Percentiles rank a stretch among this genome's conserved stretches.
Conservation (phyloP, 2,797 vertebrate species). For the Megalops cyprinoides region DNA sequence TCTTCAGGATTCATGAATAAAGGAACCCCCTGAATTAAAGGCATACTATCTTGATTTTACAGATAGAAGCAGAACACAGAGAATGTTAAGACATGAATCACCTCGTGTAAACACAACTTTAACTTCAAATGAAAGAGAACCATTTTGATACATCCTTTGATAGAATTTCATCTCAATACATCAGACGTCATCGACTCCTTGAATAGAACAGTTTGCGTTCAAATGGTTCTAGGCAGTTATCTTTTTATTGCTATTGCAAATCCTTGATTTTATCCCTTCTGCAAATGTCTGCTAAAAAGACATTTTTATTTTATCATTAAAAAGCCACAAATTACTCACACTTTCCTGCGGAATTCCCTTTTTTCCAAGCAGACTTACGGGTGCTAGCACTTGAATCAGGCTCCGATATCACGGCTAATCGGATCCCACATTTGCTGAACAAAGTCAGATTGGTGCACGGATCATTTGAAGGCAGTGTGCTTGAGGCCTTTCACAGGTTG, state of each 20-base stretch:
- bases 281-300: background rate
- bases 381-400: background rate
- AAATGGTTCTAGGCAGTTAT: too few species aligned
- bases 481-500: conserved; percentile 26
- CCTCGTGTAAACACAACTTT: conserved; percentile 52
- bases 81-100: conserved; percentile 58
- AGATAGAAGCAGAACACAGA: conserved; percentile 65
- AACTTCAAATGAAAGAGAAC: background rate
- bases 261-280: background rate
- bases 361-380: background rate
- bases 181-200: background rate
- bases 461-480: conserved; percentile 26
- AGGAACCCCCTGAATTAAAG: conserved; percentile 57
- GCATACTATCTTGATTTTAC: conserved; percentile 68
- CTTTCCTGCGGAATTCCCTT: conserved; percentile 22
- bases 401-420: conserved; percentile 31
- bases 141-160: background rate
- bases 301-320: conserved; percentile 1
- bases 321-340: background rate
- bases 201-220: background rate
- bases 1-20: conserved; percentile 65
- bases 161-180: background rate
- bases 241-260: background rate
- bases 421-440: conserved; percentile 30
- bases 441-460: conserved; percentile 15